A percentile compares a stretch with the other conserved stretches of the same genome.
phyloP scores from a whole-genome alignment of 2,113 vertebrate species.

The Fukomys damarensis region DNA sequence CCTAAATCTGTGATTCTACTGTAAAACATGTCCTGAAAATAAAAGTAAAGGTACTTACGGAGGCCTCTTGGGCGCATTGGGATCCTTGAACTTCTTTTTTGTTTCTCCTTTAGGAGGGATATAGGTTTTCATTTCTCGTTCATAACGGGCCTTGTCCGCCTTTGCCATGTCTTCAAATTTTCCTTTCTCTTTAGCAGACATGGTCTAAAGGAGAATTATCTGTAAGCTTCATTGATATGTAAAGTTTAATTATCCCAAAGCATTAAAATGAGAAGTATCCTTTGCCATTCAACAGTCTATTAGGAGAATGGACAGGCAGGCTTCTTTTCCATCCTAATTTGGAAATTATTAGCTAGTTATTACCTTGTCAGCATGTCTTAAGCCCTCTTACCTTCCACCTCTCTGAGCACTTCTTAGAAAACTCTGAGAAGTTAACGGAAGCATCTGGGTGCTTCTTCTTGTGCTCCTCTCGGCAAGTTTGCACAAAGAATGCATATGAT shows the following conservation, averaged over 20 bases:
- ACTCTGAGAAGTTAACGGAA: slow-evolving; percentile 95
- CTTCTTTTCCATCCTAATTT: neutral
- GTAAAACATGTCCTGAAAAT: neutral
- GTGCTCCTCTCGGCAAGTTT: slow-evolving; percentile 97
- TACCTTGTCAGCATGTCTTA: neutral
- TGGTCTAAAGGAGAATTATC: slow-evolving; percentile 88
- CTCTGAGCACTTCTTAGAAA: slow-evolving; percentile 98
- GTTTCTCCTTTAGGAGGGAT: slow-evolving; percentile 95
- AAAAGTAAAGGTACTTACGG: slow-evolving; percentile 89
- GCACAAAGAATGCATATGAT: slow-evolving; percentile 98
- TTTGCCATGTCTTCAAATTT: slow-evolving; percentile 99
- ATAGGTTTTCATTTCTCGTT: slow-evolving; percentile 98
- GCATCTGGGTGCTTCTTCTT: slow-evolving; percentile 98
- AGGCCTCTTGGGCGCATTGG: slow-evolving; percentile 98
- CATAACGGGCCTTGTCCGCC: slow-evolving; percentile 95
- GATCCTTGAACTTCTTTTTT: slow-evolving; percentile 97
- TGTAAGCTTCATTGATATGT: neutral
- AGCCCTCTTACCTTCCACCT: slow-evolving; percentile 93
- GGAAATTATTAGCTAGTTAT: neutral
- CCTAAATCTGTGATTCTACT: neutral
- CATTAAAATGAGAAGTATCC: neutral
- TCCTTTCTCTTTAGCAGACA: slow-evolving; percentile 96
- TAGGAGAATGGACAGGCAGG: neutral
- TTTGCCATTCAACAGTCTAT: neutral
- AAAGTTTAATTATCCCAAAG: neutral